Evolutionary conservation across 2,888 invertebrate species (phyloP).

Genomic region (Bruchidius siliquastri): DNA sequence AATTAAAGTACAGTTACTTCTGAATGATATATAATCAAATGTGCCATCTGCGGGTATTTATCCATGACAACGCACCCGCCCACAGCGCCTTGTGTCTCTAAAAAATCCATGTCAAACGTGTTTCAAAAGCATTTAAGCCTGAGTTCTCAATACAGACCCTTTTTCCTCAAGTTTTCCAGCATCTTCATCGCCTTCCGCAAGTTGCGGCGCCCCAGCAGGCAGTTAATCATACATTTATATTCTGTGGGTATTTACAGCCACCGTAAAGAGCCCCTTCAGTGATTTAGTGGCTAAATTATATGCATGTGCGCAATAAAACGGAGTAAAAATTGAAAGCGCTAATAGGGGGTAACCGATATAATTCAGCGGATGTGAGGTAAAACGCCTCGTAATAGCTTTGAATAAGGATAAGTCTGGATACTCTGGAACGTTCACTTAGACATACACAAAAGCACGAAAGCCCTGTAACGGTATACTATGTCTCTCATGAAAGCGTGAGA

Average conservation of each 20-base stretch:
- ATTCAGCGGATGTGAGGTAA: background rate
- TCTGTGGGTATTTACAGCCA: background rate
- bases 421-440: background rate
- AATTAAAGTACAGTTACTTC: too few relatives aligned
- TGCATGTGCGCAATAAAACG: background rate
- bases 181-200: background rate
- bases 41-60: too few relatives aligned
- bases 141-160: background rate
- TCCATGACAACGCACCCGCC: too few relatives aligned
- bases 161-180: background rate
- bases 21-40: too few relatives aligned
- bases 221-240: background rate
- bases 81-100: too few relatives aligned
- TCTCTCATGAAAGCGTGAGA: background rate
- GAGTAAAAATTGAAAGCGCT: background rate
- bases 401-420: background rate
- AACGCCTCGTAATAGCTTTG: background rate
- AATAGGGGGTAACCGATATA: background rate
- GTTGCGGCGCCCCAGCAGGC: background rate
- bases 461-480: background rate
- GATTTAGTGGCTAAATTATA: background rate
- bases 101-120: too few relatives aligned
- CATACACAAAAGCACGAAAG: background rate
- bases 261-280: background rate
- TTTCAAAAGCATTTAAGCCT: too few relatives aligned